Evolutionary conservation across 2,113 vertebrate genomes (phyloP), one percentile per base, ranked within the genome.

Genomic region (Coracopsis vasa): DNA sequence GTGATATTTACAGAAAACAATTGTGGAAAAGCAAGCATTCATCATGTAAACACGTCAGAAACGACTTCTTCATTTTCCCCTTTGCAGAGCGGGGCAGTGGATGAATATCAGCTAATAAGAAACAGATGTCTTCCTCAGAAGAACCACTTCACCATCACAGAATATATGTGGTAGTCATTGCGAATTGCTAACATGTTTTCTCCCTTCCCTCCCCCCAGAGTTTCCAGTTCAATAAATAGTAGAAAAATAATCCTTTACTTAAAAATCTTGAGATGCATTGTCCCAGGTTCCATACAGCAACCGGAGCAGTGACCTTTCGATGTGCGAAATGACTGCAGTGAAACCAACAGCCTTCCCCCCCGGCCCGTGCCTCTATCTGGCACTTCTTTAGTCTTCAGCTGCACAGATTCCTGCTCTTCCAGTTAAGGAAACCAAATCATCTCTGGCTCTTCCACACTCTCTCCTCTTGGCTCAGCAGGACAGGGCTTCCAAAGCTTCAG

Each of bases 161-260:
- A 81, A 69, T 77, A 60, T 27, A 92, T 15, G 66, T 88, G 88
- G 72, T 58, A 69, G 88, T 29, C 24, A 54, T 29, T 8, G 97
- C 90, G 73, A 91, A 89, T 51, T 19, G 33, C 90, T 90, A 82
- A 29, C 23, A 53, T 45, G 85, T 89, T 95, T 97, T 80, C 70
- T 93, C 81, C 95, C 95, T 61, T 80, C 84, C 95, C 91, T 81
- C 88, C 82, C 95, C 42, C 78, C 78, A 25, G 37, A 97, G 97
- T 98, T 97, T 96, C 95, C 92, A 98, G 97, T 99, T 99, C 97
- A 99, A 99, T 99, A 99, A 99, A 99, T 99, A 99, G 99, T 99
- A 99, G 98, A 99, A 99, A 99, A 99, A 99, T 99, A 99, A 99
- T 99, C 97, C 98, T 99, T 99, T 99, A 95, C 98, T 98, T 98